phyloP scores from a whole-genome alignment of 64 coral and sea anemone species.

The Actinia tenebrosa region DNA sequence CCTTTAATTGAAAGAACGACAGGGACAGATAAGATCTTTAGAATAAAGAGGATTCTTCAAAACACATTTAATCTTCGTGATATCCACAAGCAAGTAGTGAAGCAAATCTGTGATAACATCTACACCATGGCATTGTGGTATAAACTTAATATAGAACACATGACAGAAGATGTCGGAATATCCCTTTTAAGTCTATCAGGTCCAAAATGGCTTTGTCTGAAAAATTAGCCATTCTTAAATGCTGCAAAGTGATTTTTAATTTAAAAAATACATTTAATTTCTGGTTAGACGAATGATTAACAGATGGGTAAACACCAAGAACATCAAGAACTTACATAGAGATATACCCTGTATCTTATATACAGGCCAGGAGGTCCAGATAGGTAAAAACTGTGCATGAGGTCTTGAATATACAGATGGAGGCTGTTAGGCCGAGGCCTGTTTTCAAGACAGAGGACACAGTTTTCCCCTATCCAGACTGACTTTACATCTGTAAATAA shows the following conservation, averaged over 20 bases:
- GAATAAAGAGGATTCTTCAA: constrained; percentile 1
- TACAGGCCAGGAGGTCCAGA: too few species aligned
- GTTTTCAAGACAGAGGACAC: too few species aligned
- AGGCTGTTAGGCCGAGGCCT: too few species aligned
- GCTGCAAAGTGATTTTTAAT: not conserved
- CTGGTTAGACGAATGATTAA: not conserved
- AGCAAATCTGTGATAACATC: not conserved
- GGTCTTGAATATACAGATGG: too few species aligned
- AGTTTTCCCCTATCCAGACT: too few species aligned
- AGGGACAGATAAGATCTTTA: not conserved
- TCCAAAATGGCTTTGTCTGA: not conserved
- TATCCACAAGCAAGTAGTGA: not conserved
- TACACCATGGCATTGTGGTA: not conserved
- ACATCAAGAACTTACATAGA: not conserved
- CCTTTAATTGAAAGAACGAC: constrained; percentile 9
- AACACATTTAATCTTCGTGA: not conserved
- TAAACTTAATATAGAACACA: constrained; percentile 4
- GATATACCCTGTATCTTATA: too few species aligned
- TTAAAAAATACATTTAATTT: not conserved
- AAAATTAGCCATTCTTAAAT: not conserved
- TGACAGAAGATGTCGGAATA: not conserved
- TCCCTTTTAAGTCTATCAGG: not conserved
- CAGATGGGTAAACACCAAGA: too few species aligned
- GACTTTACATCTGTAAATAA: too few species aligned
- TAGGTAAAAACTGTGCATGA: too few species aligned